Evolutionary conservation across 2,113 vertebrate genomes (phyloP), one percentile per base, ranked within the genome.

Genomic region (Dendrocopos noguchii): DNA sequence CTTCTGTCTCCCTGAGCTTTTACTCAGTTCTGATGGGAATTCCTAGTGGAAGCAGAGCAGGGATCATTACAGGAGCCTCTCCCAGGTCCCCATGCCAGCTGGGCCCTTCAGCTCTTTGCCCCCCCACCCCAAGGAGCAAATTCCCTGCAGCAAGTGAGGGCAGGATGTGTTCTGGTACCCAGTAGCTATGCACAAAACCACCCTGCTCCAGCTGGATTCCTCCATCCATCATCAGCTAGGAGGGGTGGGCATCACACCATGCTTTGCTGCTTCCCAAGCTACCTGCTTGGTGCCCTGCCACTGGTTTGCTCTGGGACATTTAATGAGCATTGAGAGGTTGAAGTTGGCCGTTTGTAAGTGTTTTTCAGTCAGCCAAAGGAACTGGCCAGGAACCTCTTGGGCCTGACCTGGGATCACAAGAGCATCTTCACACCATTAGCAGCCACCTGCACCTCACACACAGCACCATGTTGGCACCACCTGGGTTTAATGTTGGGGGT

Each of bases 11-110:
- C 7, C 1, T 68, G 80, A 94, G 96, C 74, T 94, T 80, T 89
- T 78, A 28, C 24, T 55, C 55, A 66, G 4, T 92, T 87, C 82
- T 46, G 50, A 31, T 91, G 90, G 63, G 75, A 96, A 95, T 97
- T 95, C 93, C 73, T 57, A 60, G 86, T 31, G 77, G 93, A 91
- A 84, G 83, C 65, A 89, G 89, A 91, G 90, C 91, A 85, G 90
- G 88, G 91, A 74, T 86, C 65, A n/a, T 84, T 63, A n/a, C 74
- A 15, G 86, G 84, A 71, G 70, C 90, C 84, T 93, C 83, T 94
- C 77, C 75, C 25, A 13, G 81, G 91, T 87, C 64, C 46, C 74
- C 2, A 0, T 68, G 90, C 92, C 86, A 72, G 68, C 83, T n/a
- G 3, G 66, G 72, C 78, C 33, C 1, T 65, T 72, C 65, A 84